Base-by-base conservation (phyloP, 2,797 vertebrate genomes). In the Falco concolor region DNA sequence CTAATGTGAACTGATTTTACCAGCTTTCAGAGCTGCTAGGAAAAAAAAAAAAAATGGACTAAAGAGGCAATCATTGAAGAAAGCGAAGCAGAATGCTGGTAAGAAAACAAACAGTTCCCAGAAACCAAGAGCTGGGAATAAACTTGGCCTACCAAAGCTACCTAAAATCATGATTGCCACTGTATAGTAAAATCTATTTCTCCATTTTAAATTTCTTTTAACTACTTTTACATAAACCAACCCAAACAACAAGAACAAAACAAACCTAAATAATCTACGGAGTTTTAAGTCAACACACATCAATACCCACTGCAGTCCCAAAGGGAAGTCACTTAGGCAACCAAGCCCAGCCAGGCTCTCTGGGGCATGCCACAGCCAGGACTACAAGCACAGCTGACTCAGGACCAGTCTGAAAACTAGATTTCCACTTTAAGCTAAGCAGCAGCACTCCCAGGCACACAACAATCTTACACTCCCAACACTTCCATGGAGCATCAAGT, bases 81-180 rank as follows among this genome's bases (percentile, higher is more conserved):
- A 93, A 85, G 42, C 3, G 3, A 82, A 87, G 45, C 25, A 68
- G 74, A 63, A 90, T 8, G 15, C 21, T 76, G 49, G 36, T 54
- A 95, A 73, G 74, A 61, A 87, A 90, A 83, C 17, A 91, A 89
- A 60, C 25, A 45, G 61, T 54, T 86, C 38, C 73, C 83, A 93
- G 80, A 86, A 95, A 79, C n/a, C 79, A 60, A 70, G 56, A 77
- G 54, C 22, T 68, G 27, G 28, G 60, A 86, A 84, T 38, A 87
- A 93, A 13, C 4, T 1, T 84, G 70, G 54, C 40, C 84, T 89
- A 88, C 44, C 40, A 50, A 86, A 54, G 81, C 59, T 79, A 94
- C 54, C 54, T 45, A 77, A 95, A 84, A 18, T 60, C 63, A 32
- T 8, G 1, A 68, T 18, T 47, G 49, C 52, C 4, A 1, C 80